Evolutionary conservation across 1,140 invertebrate species (phyloP).

Genomic region (Drosophila sp.): DNA sequence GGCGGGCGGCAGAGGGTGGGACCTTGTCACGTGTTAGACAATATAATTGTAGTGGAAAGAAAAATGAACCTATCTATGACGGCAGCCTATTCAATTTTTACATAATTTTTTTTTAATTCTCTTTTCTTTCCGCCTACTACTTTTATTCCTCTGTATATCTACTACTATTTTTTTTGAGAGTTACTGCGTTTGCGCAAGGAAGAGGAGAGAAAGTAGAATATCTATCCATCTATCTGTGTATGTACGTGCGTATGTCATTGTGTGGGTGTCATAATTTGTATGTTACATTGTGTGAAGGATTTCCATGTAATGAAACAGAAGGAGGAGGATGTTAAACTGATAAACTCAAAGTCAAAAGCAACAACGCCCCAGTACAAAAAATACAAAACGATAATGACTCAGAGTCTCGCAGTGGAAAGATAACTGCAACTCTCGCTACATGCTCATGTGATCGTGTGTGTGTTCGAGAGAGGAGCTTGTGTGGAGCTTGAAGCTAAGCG

Average conservation of each 20-base stretch:
- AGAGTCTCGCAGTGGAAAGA: constrained; percentile 27
- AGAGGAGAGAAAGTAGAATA: constrained; percentile 17
- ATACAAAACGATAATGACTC: neutral
- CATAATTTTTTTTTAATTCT: constrained; percentile 36
- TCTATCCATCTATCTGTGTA: constrained; percentile 2
- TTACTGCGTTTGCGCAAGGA: constrained; percentile 64
- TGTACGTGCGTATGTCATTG: constrained; percentile 24
- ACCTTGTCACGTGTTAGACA: constrained; percentile 16
- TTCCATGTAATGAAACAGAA: constrained; percentile 23
- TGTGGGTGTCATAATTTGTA: constrained; percentile 15
- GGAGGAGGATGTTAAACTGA: constrained; percentile 45
- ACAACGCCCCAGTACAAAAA: constrained; percentile 35
- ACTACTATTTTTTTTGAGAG: constrained; percentile 41
- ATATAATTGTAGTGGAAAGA: neutral
- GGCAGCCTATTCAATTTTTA: constrained; percentile 30
- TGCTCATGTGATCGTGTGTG: constrained; percentile 44
- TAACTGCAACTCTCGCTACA: constrained; percentile 24
- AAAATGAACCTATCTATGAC: constrained; percentile 8
- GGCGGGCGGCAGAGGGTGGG: neutral
- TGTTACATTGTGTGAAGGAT: constrained; percentile 58
- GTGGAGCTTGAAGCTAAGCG: neutral
- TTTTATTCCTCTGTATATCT: constrained; percentile 46
- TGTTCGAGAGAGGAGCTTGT: constrained; percentile 14
- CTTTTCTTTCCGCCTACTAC: constrained; percentile 25
- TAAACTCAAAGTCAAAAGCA: constrained; percentile 46